A percentile compares a stretch with the other conserved stretches of the same genome.
phyloP scores from a whole-genome alignment of 2,797 vertebrate species.

The Luscinia luscinia region DNA sequence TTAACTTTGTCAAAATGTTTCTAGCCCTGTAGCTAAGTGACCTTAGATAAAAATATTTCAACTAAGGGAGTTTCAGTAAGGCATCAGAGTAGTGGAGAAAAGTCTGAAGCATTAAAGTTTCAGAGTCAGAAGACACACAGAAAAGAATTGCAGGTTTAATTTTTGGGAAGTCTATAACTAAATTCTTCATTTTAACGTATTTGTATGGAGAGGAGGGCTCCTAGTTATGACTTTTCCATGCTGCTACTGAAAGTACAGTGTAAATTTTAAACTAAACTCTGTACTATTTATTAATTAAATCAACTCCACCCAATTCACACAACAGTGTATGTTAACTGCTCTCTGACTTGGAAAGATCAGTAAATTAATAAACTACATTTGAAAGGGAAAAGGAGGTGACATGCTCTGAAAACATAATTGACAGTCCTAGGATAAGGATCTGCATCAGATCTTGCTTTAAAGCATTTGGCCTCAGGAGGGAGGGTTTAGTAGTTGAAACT shows the following conservation, averaged over 20 bases:
- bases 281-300: conserved; percentile 27
- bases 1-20: not conserved
- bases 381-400: conserved; percentile 20
- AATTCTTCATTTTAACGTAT: not conserved
- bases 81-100: not conserved
- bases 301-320: not conserved
- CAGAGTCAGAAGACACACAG: not conserved
- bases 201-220: not conserved
- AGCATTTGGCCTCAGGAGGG: conserved; percentile 54
- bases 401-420: conserved; percentile 16
- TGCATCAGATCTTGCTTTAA: conserved; percentile 53
- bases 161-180: not conserved
- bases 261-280: not conserved
- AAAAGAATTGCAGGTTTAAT: not conserved
- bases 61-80: not conserved
- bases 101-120: not conserved
- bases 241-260: not conserved
- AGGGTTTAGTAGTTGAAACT: conserved; percentile 50
- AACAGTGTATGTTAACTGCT: not conserved
- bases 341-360: conserved; percentile 10
- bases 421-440: conserved; percentile 40
- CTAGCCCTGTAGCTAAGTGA: not conserved
- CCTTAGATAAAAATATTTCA: not conserved
- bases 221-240: not conserved
- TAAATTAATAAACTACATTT: conserved; percentile 44